Conservation (phyloP, 2,888 invertebrate genomes). For the Synanthedon andrenaeformis region DNA sequence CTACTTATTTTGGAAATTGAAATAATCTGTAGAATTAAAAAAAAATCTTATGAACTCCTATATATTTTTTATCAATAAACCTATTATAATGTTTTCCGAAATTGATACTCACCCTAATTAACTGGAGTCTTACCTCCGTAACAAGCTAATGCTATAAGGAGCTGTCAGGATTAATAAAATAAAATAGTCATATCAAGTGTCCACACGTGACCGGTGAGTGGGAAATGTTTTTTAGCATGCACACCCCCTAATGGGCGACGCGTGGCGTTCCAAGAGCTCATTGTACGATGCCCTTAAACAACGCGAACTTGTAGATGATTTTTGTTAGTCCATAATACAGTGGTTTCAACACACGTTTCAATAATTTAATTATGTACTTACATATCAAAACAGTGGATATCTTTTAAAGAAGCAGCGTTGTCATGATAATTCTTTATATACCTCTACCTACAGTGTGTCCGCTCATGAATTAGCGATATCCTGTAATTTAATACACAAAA, state of each 20-base stretch:
- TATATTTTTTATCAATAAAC: too few relatives aligned
- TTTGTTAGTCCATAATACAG: neutral
- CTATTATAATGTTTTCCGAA: neutral
- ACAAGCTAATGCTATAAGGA: slow-evolving; percentile 39
- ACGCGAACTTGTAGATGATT: neutral
- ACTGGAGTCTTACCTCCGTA: slow-evolving; percentile 17
- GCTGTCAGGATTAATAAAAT: slow-evolving; percentile 56
- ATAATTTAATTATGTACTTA: too few relatives aligned
- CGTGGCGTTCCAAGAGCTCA: slow-evolving; percentile 43
- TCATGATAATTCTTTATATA: too few relatives aligned
- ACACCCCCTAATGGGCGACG: slow-evolving; percentile 45
- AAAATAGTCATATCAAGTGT: slow-evolving; percentile 55
- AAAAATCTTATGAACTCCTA: too few relatives aligned
- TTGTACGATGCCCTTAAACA: slow-evolving; percentile 24
- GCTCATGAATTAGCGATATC: too few relatives aligned
- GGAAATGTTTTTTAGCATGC: slow-evolving; percentile 30
- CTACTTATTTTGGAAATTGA: too few relatives aligned
- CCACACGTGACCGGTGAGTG: slow-evolving; percentile 38
- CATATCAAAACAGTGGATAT: too few relatives aligned
- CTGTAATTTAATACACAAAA: too few relatives aligned
- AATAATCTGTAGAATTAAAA: too few relatives aligned
- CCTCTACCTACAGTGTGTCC: too few relatives aligned
- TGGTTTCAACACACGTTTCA: neutral
- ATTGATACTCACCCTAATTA: slow-evolving; percentile 10
- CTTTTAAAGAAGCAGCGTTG: too few relatives aligned